Evolutionary conservation across 64 coral and sea anemone species (phyloP), one percentile per base, ranked within the genome.

Genomic region (Montipora efflorescens): DNA sequence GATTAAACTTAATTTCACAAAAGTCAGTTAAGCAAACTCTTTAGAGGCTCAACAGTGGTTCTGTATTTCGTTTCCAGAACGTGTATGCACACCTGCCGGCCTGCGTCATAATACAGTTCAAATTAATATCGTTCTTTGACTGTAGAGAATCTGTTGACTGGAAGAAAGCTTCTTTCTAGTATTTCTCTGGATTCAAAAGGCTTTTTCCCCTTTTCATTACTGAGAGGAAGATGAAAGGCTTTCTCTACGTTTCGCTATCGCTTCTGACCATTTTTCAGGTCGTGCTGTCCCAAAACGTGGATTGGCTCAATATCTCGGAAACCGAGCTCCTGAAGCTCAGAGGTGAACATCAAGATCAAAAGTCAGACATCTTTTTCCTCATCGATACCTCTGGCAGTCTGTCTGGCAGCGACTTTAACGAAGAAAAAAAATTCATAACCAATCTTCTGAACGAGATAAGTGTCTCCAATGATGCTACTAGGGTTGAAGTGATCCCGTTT

Each of bases 401-500:
- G 11, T 19, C 15, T 9, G 14, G 3, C 5, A 19, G 13, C 20
- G 69, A 97, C 19, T 97, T 95, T 51, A 10, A 71, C 5, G 79
- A 91, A 48, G 96, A 97, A 28, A 97, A 94, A 55, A 83, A 87
- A 43, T 97, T 97, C 20, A 59, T 97, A 9, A 97, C 45, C 5
- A 97, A 97, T 25, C 84, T 97, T 51, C 74, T 97, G 20, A 97
- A 92, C 52, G 88, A 83, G 25, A 89, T 97, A 0, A 75, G 84
- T 8, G 96, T 97, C 18, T 83, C 83, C 19, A 75, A 68, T 10
- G 83, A 97, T 48, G 96, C 89, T 0, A 97, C 93, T 15, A 43
- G 96, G 25, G 93, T 97, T 16, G 96, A 97, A 71, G 86, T 97
- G 8, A 97, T 97, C 53, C 92, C 96, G 2, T 97, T 97, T 78